Evolutionary conservation across 2,113 vertebrate species (phyloP), one percentile per base, ranked within the genome.

Genomic region (Rhizomys pruinosus): DNA sequence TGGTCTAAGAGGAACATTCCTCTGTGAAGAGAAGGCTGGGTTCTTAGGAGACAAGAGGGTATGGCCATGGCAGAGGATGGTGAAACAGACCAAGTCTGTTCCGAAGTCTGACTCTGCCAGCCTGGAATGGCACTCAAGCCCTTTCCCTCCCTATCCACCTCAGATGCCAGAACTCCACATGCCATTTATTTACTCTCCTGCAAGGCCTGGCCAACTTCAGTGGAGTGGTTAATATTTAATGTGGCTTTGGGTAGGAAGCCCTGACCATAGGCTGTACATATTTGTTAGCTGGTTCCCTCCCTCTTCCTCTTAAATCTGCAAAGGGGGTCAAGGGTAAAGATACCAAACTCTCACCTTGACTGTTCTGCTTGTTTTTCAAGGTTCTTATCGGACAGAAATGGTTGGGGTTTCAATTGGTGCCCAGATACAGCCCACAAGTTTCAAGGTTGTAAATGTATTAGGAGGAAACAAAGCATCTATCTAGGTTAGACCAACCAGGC

Each of bases 141-240:
- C 34, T 63, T 44, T 91, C 85, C 78, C 63, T 11, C 39, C n/a
- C 19, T 39, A 47, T 84, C 68, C 15, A 5, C 59, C 84, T 37
- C 37, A 55, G 69, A 68, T 82, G 42, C 93, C 95, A 87, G 80
- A 76, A 44, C 34, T 59, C 81, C 66, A 93, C 52, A 64, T 34
- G 84, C 77, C n/a, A 10, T 79, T 87, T 95, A 86, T 95, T 97
- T 86, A 93, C 92, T 84, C 74, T 87, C 34, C 32, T 90, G 71
- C 32, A 61, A 88, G 29, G 27, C 82, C 93, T 86, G 92, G 82
- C 81, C 55, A 73, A 73, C 74, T 80, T 92, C 42, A 93, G 82
- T n/a, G 10, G 32, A n/a, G 64, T 81, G 61, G 96, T 97, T 97
- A 97, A 97, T 96, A 52, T 96, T 97, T 96, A 96, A 95, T 90